Evolutionary conservation across 2,113 vertebrate genomes (phyloP).

Genomic region (Cochlearius cochlearius): DNA sequence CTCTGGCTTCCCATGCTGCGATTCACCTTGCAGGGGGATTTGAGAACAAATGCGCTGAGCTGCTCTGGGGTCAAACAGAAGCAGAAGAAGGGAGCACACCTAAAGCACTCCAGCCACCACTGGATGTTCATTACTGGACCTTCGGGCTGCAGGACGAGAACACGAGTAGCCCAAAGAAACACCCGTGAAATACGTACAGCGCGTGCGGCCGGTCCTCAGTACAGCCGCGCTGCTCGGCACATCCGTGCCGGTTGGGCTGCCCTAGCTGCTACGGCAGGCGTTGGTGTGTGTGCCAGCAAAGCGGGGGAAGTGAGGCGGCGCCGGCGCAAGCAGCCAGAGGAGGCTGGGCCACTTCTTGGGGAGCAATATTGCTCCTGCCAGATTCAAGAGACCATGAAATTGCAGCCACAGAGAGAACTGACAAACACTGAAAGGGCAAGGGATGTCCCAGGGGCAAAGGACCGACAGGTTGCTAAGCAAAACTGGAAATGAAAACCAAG

Average conservation of each 20-base stretch:
- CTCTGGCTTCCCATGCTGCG: not conserved
- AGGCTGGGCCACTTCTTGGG: not conserved
- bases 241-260: not conserved
- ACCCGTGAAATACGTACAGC: not conserved
- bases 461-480: not conserved
- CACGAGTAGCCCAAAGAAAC: not conserved
- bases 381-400: not conserved
- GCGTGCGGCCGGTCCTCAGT: not conserved
- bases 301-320: not conserved
- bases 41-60: not conserved
- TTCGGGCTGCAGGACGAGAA: not conserved
- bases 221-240: fast-evolving
- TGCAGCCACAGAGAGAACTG: not conserved
- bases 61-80: not conserved
- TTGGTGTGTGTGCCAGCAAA: not conserved
- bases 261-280: not conserved
- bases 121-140: not conserved
- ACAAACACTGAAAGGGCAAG: not conserved
- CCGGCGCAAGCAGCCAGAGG: not conserved
- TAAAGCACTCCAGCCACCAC: not conserved
- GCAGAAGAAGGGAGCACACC: not conserved
- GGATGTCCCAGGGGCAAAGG: not conserved
- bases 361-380: not conserved
- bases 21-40: not conserved
- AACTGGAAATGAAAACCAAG: not conserved